Evolutionary conservation across 2,113 vertebrate species (phyloP).

Genomic region (Puma concolor): DNA sequence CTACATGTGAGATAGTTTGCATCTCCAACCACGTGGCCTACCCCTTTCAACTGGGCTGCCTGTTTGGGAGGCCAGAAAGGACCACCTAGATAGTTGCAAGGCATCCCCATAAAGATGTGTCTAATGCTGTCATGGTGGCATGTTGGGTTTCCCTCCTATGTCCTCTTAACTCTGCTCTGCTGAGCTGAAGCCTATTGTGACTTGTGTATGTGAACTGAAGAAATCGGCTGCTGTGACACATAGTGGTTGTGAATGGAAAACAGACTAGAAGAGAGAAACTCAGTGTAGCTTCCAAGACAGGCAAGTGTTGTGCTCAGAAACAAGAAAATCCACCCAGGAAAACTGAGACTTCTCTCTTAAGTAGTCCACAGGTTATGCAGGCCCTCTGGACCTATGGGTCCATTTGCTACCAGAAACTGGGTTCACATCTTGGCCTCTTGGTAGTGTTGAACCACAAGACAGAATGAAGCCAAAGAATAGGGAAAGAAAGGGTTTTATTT

Average conservation of each 20-base stretch:
- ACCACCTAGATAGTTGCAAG: not conserved
- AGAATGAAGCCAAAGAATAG: not conserved
- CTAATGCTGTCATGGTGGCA: not conserved
- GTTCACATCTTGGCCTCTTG: not conserved
- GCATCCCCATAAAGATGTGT: not conserved
- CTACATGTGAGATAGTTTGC: no score
- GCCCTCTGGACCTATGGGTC: not conserved
- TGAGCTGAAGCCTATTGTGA: not conserved
- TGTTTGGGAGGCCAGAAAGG: not conserved
- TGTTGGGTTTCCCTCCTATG: not conserved
- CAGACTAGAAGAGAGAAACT: not conserved
- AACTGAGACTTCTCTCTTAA: not conserved
- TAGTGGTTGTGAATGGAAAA: not conserved
- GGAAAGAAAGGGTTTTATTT: not conserved
- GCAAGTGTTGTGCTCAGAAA: not conserved
- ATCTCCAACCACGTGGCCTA: not conserved
- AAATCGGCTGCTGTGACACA: not conserved
- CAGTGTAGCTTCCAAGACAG: not conserved
- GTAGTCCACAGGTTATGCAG: not conserved
- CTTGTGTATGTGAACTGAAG: not conserved
- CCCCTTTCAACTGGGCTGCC: not conserved
- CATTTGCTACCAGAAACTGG: not conserved
- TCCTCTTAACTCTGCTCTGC: not conserved
- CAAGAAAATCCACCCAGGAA: not conserved
- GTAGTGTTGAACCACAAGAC: not conserved